Base-by-base conservation (phyloP, 2,888 invertebrate species). In the Thalpophila matura region DNA sequence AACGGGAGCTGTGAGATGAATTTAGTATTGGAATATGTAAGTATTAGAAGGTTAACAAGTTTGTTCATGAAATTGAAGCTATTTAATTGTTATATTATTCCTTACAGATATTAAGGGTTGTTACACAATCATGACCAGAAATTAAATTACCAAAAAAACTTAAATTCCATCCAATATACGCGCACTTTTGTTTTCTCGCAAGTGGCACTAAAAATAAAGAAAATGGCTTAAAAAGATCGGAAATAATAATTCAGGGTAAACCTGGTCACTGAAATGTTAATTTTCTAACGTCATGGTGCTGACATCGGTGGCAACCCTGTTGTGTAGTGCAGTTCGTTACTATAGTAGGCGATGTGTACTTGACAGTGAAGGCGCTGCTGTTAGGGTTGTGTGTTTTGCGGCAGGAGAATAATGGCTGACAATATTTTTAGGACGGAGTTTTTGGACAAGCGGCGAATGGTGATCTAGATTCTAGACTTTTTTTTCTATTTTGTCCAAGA, bases 371-470 rank as follows among this genome's bases (percentile, higher is more conserved):
- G 61, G 77, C 74, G 80, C 62, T 54, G 65, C 56, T 53, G 60
- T 35, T 72, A 64, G 85, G 89, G 89, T 87, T 86, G 90, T 82
- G 86, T 74, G 79, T 71, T 77, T 68, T 75, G 91, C 89, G 81
- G 91, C 91, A 93, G 94, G 94, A 94, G 94, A 94, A 89, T 94
- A 94, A 94, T 91, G 86, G 94, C 86, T 89, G 91, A 93, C 88
- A 91, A 90, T 91, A 91, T 86, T 69, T 75, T 80, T 65, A 78
- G 69, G 50, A 51, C 55, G 26, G 68, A 79, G 75, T 40, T 45
- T 58, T 20, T 71, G 66, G 53, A 64, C 67, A 71, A 67, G 61
- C 59, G 51, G 51, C 31, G 38, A 4, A 24, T n/a, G 27, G 22
- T 29, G 43, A 43, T 9, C 4, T 46, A 46, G 31, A 31, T 18